Evolutionary conservation across 2,113 vertebrate species (phyloP), one percentile per base, ranked within the genome.

Genomic region (Eurypyga helias): DNA sequence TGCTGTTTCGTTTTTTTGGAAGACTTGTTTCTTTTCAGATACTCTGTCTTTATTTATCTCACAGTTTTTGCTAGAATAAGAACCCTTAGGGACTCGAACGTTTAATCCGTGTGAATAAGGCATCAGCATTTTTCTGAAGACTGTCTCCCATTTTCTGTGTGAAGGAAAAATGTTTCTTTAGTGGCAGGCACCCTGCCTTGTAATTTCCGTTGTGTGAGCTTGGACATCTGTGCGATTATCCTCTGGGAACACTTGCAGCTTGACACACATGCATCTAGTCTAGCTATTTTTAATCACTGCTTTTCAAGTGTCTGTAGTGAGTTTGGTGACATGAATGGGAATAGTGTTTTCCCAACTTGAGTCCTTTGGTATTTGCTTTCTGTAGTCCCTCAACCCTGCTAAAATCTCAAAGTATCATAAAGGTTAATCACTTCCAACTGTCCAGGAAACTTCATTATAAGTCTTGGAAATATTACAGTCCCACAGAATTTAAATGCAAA

Each of bases 161-260:
- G 89, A 94, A 95, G 92, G 66, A 92, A 92, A 97, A 97, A 96
- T 83, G 88, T 95, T 87, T 95, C 72, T 95, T 94, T 93, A 90
- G 90, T 90, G 90, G 84, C 92, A 96, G 87, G 93, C 95, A 97
- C 92, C 82, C 96, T 95, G 93, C 93, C 90, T 97, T 94, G 88
- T 69, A 93, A 94, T 96, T 97, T 96, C 95, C 92, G 89, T 90
- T 97, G 96, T 96, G 88, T 97, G 92, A 97, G 88, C 91, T 80
- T 87, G 93, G 94, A 96, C 96, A 95, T 97, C 95, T 96, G 88
- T 94, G 95, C 13, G 45, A 82, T 96, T 95, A 89, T 89, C 93
- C 86, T 97, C 97, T 97, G 92, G 94, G 94, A 97, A 77, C 90
- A 72, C 95, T 97, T 90, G 90, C 85, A 96, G 88, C 88, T 91